Evolutionary conservation across 37 sponge, comb jelly and placozoan genomes (phyloP), one percentile per base, ranked within the genome.

Genomic region (Geodia barretti): DNA sequence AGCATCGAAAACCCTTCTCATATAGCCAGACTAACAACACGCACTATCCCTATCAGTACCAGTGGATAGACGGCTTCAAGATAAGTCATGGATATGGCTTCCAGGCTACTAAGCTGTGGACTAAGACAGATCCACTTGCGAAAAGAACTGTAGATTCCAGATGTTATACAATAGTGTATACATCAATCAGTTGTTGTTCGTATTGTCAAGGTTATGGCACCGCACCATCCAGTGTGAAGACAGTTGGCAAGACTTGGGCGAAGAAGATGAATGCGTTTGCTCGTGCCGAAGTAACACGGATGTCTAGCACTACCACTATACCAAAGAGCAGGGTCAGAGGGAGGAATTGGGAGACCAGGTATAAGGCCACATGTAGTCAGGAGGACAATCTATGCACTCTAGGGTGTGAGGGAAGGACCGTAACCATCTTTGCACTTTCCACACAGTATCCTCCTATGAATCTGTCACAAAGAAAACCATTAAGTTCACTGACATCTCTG

Each of bases 231-330:
- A 92, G 0, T 0, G 70, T 67, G 23, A 84, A 81, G 24, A 41
- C 76, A 29, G 40, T 78, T 0, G 78, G 79, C 0, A 85, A 24
- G 3, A 93, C 75, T 41, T 92, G 93, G n/a, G 86, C 83, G 72
- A 84, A 93, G 67, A 93, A 68, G 35, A 88, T 75, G 54, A 89
- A 89, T 41, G 93, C 75, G 78, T 93, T 93, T 23, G 89, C 83
- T 43, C 89, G 89, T 29, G 89, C 93, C 39, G 67, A 68, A 20
- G 83, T 66, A 29, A 79, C 64, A 9, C 82, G 81, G 72, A 93
- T 47, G 66, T 89, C 77, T 42, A 93, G 86, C 0, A 93, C 19
- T 19, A 93, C 64, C 39, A 85, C 32, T 4, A 74, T 33, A 25
- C 85, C 59, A 39, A 88, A 73, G 29, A 83, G 60, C n/a, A n/a